phyloP scores from a whole-genome alignment of 2,888 invertebrate species.

The Leucoptera coffeella region DNA sequence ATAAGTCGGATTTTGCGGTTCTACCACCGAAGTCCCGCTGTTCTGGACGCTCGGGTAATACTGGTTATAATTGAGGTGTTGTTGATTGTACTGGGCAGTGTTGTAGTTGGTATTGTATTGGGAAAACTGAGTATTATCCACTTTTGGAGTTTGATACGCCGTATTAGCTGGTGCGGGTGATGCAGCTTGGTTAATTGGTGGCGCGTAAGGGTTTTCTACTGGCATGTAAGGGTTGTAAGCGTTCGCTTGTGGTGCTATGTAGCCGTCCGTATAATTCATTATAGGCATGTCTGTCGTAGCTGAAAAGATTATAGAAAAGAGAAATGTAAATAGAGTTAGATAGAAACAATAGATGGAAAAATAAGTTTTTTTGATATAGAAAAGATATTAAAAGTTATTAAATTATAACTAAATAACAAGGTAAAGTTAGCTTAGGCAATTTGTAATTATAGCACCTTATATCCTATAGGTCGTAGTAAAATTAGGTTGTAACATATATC shows the following conservation, averaged over 20 bases:
- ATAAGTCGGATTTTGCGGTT: conserved; percentile 17
- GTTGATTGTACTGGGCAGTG: too few relatives aligned
- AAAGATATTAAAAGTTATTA: too few relatives aligned
- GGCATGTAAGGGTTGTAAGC: conserved; percentile 21
- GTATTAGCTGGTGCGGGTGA: conserved; percentile 18
- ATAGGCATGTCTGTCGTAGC: conserved; percentile 23
- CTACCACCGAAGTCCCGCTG: conserved; percentile 19
- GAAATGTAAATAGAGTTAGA: too few relatives aligned
- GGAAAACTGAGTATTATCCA: too few relatives aligned
- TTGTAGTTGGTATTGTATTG: conserved; percentile 13
- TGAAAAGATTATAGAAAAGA: too few relatives aligned
- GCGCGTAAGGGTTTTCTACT: conserved; percentile 16
- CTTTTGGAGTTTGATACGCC: conserved; percentile 23
- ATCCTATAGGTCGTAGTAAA: too few relatives aligned
- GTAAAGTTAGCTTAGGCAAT: too few relatives aligned
- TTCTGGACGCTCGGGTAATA: conserved; percentile 26
- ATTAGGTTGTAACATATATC: too few relatives aligned
- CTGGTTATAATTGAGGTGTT: conserved; percentile 17
- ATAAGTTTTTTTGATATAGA: too few relatives aligned
- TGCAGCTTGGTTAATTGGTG: conserved; percentile 14
- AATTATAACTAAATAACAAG: too few relatives aligned
- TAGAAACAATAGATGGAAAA: conserved; percentile 1
- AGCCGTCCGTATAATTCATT: conserved; percentile 33
- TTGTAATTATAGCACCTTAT: too few relatives aligned
- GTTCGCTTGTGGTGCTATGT: conserved; percentile 19